Conservation (phyloP, 2,888 invertebrate genomes). For the Nomada fucata region DNA sequence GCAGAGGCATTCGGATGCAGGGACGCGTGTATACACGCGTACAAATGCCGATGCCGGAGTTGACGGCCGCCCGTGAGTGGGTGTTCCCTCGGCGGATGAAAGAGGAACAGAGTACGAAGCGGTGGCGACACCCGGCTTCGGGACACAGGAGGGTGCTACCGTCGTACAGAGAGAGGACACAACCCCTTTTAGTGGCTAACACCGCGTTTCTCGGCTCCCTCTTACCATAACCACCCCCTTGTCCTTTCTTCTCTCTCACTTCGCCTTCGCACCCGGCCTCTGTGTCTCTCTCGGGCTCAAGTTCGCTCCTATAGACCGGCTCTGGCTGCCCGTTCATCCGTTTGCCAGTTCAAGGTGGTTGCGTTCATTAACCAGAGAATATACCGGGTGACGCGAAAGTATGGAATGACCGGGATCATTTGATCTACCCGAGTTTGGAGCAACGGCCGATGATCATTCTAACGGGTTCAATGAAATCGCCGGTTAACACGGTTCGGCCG, state of each 20-base stretch:
- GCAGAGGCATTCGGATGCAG: conserved; percentile 51
- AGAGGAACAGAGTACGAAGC: conserved; percentile 66
- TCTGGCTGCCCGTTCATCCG: conserved; percentile 79
- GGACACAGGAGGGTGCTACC: conserved; percentile 79
- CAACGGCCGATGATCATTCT: neutral
- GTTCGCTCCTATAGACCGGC: conserved; percentile 67
- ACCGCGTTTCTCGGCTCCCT: conserved; percentile 54
- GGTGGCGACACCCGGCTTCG: conserved; percentile 52
- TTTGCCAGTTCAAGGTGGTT: conserved; percentile 83
- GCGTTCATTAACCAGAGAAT: conserved; percentile 80
- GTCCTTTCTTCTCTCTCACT: conserved; percentile 36
- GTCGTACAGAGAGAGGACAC: conserved; percentile 76
- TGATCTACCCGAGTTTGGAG: neutral
- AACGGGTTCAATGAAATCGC: conserved; percentile 3
- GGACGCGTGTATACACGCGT: conserved; percentile 33
- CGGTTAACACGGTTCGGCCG: no score
- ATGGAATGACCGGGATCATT: no score
- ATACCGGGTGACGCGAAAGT: conserved; percentile 31
- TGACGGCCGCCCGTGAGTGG: conserved; percentile 40
- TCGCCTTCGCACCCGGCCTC: neutral
- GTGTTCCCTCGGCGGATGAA: conserved; percentile 25
- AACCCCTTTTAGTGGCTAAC: conserved; percentile 80
- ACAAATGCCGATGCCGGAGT: conserved; percentile 28
- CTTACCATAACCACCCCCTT: conserved; percentile 49
- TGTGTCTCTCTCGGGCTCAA: conserved; percentile 5